Conservation (phyloP, 2,797 vertebrate species). For the Halcyon badia region DNA sequence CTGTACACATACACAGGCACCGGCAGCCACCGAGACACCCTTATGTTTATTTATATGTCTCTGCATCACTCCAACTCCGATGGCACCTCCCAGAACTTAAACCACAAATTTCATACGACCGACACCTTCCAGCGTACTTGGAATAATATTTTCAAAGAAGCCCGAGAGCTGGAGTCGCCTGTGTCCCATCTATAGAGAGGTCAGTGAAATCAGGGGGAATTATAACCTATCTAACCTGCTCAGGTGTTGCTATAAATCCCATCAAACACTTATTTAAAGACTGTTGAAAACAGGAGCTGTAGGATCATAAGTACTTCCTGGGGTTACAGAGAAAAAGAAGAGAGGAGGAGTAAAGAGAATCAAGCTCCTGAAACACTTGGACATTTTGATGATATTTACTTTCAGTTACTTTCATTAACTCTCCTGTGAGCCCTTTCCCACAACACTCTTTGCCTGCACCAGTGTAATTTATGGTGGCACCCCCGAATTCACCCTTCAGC, state of each 20-base stretch:
- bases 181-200: background rate
- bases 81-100: background rate
- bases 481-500: background rate
- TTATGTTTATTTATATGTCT: slow-evolving; percentile 19
- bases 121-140: background rate
- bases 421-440: background rate
- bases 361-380: background rate
- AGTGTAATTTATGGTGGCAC: background rate
- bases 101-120: background rate
- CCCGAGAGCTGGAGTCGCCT: background rate
- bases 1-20: background rate
- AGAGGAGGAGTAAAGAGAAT: background rate
- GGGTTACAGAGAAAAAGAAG: background rate
- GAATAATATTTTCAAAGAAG: background rate
- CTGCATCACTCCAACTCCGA: background rate
- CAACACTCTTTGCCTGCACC: background rate
- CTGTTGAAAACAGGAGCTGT: background rate
- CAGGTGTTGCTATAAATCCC: slow-evolving; percentile 60
- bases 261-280: slow-evolving; percentile 51
- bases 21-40: background rate
- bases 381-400: background rate
- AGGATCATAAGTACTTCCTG: background rate
- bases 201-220: slow-evolving; percentile 49
- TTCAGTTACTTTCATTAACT: background rate
- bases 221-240: slow-evolving; percentile 54